Base-by-base conservation (phyloP, 1,140 invertebrate genomes). In the Brachystomella parvula region DNA sequence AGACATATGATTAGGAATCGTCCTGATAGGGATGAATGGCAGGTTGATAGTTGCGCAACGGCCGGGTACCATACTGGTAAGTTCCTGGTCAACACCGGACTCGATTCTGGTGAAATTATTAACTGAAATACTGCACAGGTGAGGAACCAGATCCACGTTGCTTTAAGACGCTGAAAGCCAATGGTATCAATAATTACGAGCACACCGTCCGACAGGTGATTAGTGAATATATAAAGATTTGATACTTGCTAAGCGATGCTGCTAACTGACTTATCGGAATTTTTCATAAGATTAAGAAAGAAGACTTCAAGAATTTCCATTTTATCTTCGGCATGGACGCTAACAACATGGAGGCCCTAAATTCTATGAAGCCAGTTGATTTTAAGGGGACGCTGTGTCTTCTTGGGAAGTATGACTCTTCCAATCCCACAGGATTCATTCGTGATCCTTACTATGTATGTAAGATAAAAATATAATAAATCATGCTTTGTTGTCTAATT, bases 271-370 rank as follows among this genome's bases (percentile, higher is more conserved):
- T 71, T 74, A 66, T 70, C 64, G 65, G 56, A 61, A 32, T 53
- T 79, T 77, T 30, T 71, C n/a, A n/a, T n/a, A n/a, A 91, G 84
- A 82, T 93, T 47, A 82, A 75, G 3, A 70, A 79, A 63, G 77
- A 83, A 30, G 92, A 95, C 76, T 94, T 92, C 73, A 75, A 82
- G 15, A 78, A 84, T 3, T 94, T 86, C 76, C 85, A 94, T 76
- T 92, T 84, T 74, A 93, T 95, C 65, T 90, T 95, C 79, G 91
- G 91, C 26, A 95, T 94, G 92, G 92, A 94, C 76, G 81, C 90
- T 63, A 81, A 84, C 21, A 94, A 93, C 75, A 89, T 93, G 76
- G 79, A 76, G 9, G 83, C 86, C 56, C 76, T 94, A 29, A 83
- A 83, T 28, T 75, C 76, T 21, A 77, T 82, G 64, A 83, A 83